Evolutionary conservation across 2,113 vertebrate genomes (phyloP), one percentile per base, ranked within the genome.

Genomic region (Anas platyrhynchos): DNA sequence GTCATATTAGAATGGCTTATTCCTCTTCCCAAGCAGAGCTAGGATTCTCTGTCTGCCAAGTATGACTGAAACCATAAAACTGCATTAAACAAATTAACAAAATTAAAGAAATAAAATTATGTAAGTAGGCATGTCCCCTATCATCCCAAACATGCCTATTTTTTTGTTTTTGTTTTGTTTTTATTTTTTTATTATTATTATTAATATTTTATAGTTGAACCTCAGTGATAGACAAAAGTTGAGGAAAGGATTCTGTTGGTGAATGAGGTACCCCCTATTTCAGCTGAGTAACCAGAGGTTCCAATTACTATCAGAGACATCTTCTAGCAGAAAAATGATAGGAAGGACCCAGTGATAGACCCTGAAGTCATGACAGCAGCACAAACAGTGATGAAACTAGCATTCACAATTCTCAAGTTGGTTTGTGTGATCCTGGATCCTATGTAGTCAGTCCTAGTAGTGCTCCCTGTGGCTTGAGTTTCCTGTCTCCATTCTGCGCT

Each of bases 381-480:
- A 76, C 56, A 71, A 81, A 31, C 7, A 76, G 21, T 27, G 34
- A 13, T 63, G 52, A 44, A 79, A 79, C 34, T 26, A 75, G 11
- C 16, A 23, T 44, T 25, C 26, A 44, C 52, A 50, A 10, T 41
- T 55, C 26, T 82, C 44, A 6, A 11, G 16, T 63, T 10, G 1
- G 4, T 63, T 79, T 63, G 34, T 0, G 0, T 29, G 31, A 34
- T 67, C 71, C 44, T 41, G 46, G n/a, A 8, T 59, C 36, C 54
- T 68, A 1, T 11, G 25, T 27, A 65, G n/a, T 67, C 29, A 67
- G 31, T 82, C 26, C 46, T 86, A 46, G 41, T 69, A 50, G 20
- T 75, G 26, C 7, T 65, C 11, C 27, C 72, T 83, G 7, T 20
- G 54, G 16, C 1, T 1, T 68, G n/a, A 36, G 16, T 16, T 44